Evolutionary conservation across 1,140 invertebrate species (phyloP).

Genomic region (Procambarus virginalis): DNA sequence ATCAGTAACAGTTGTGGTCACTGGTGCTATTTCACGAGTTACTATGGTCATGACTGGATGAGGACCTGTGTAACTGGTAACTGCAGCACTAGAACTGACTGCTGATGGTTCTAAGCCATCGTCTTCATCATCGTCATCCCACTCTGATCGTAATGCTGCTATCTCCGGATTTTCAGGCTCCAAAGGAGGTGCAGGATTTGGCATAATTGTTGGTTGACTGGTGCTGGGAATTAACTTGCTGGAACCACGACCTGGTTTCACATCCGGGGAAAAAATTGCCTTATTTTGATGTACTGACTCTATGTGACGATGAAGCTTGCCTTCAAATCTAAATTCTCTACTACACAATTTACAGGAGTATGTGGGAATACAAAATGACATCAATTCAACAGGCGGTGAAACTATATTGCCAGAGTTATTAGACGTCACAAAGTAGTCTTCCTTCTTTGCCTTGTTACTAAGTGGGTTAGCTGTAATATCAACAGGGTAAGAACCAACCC

Average conservation of each 20-base stretch:
- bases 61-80: background rate
- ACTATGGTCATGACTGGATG: constrained; percentile 49
- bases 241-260: constrained; percentile 68
- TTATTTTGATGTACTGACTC: constrained; percentile 70
- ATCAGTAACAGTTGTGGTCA: constrained; percentile 63
- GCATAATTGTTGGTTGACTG: background rate
- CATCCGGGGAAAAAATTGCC: constrained; percentile 68
- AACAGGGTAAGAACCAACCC: constrained; percentile 58
- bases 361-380: constrained; percentile 70
- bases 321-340: constrained; percentile 69
- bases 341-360: constrained; percentile 70
- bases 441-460: constrained; percentile 29
- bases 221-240: background rate
- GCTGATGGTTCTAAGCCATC: constrained; percentile 2
- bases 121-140: constrained; percentile 68
- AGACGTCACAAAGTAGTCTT: constrained; percentile 58
- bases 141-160: constrained; percentile 68
- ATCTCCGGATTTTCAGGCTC: constrained; percentile 68
- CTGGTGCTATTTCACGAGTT: constrained; percentile 64
- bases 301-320: constrained; percentile 70
- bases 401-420: constrained; percentile 37
- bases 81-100: background rate
- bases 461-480: constrained; percentile 60
- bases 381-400: constrained; percentile 68
- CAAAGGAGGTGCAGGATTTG: background rate